Base-by-base conservation (phyloP, 2,888 invertebrate genomes). In the Drosophila austrosaltans region DNA sequence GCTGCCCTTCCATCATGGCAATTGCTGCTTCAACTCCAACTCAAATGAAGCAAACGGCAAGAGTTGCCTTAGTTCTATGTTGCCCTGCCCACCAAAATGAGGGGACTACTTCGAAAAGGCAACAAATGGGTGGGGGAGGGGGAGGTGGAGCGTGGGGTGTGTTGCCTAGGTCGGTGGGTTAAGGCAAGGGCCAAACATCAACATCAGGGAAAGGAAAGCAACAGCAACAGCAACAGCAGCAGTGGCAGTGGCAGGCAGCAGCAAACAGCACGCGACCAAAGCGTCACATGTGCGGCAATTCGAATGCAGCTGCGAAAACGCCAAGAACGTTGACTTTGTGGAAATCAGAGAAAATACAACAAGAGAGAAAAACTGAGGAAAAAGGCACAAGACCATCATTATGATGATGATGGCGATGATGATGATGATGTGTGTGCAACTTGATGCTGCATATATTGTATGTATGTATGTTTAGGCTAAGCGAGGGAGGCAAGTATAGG, bases 271-370 rank as follows among this genome's bases (percentile, higher is more conserved):
- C 85, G 85, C 85, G 85, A 85, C 89, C 78, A 81, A 81, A 84
- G 77, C 85, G 89, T 89, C 85, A 89, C 87, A 85, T 89, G 89
- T 87, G 85, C 87, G 78, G 81, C 88, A 83, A 85, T 82, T 79
- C 67, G 66, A 72, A 74, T 57, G 88, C 84, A 86, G 89, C 89
- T 84, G 84, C 89, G 77, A 84, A 86, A 83, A 86, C 73, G 84
- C 73, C 84, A 86, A 83, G 84, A 83, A 86, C 87, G 72, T 84
- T 84, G 84, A 88, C 84, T 84, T 86, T 88, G 87, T 81, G 87
- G 79, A 79, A 77, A 87, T 48, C 48, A 48, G 48, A 74, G 69
- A 69, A 72, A 75, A 71, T 78, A 83, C 75, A 77, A 73, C 1
- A 39, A 62, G n/a, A 57, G 42, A 48, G 20, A 61, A 63, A 48